Percentiles rank a stretch among this genome's conserved stretches.
These are phyloP conservation scores for Watsonalla cultraria DNA, from an alignment of 2,888 invertebrate species.

Conservation along the genomic window DNA sequence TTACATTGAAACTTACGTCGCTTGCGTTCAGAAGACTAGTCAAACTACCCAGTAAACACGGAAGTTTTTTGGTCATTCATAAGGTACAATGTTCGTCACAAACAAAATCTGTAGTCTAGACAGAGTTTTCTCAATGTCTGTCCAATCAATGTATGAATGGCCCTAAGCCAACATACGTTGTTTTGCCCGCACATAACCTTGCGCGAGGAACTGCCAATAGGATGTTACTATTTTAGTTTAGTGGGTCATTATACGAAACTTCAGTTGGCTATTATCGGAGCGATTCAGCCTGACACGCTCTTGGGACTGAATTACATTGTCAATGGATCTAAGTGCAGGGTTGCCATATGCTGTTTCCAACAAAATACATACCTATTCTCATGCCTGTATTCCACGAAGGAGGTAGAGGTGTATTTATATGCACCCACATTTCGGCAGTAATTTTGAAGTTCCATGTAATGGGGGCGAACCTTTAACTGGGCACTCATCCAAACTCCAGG, in stretches of 20 bases:
- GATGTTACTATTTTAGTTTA: constrained; percentile 58
- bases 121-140: constrained; percentile 13
- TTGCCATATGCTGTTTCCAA: too few relatives aligned
- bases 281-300: constrained; percentile 11
- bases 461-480: too few relatives aligned
- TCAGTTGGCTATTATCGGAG: constrained; percentile 22
- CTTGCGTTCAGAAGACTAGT: too few relatives aligned
- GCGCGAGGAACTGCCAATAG: constrained; percentile 48
- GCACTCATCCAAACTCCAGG: too few relatives aligned
- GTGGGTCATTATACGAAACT: constrained; percentile 60
- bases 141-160: constrained; percentile 31
- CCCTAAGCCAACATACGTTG: constrained; percentile 28
- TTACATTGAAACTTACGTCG: too few relatives aligned
- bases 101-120: constrained; percentile 8
- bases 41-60: too few relatives aligned
- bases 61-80: too few relatives aligned
- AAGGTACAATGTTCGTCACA: constrained; percentile 7
- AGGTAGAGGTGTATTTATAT: too few relatives aligned
- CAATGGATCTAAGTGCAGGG: not conserved
- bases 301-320: constrained; percentile 3
- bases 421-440: too few relatives aligned
- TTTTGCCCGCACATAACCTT: constrained; percentile 48
- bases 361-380: too few relatives aligned
- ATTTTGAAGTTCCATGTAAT: too few relatives aligned
- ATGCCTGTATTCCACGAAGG: too few relatives aligned